phyloP scores from a whole-genome alignment of 2,113 vertebrate genomes.

The Hypocryptadius cinnamomeus region DNA sequence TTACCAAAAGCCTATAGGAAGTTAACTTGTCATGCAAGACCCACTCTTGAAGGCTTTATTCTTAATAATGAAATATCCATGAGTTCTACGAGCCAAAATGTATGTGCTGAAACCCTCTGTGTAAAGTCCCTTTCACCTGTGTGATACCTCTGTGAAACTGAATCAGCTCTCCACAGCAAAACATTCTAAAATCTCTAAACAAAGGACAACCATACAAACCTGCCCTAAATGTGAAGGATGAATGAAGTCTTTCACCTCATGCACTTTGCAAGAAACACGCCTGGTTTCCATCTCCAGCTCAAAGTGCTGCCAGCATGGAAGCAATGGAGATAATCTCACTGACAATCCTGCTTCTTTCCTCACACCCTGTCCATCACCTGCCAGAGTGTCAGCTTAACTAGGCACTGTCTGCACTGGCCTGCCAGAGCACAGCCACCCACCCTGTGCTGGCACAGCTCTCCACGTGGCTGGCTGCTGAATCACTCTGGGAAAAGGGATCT shows the following conservation, averaged over 20 bases:
- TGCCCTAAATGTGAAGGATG: not conserved
- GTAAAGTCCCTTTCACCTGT: rapidly evolving
- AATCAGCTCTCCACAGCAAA: not conserved
- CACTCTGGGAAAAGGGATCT: not conserved
- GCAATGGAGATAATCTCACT: not conserved
- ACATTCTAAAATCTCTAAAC: not conserved
- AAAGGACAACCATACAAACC: not conserved
- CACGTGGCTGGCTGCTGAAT: rapidly evolving
- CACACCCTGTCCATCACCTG: not conserved
- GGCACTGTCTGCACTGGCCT: not conserved
- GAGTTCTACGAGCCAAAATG: not conserved
- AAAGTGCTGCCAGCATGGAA: not conserved
- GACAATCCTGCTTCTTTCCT: not conserved
- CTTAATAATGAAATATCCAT: not conserved
- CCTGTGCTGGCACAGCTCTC: not conserved
- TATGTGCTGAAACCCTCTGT: not conserved
- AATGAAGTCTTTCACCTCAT: not conserved
- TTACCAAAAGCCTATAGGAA: not conserved
- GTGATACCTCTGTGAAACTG: not conserved
- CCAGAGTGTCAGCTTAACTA: not conserved
- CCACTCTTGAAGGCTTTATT: not conserved
- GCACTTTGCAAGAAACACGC: not conserved
- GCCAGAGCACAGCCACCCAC: not conserved
- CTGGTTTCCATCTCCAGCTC: not conserved
- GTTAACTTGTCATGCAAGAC: not conserved